These are phyloP conservation scores for Encarsia formosa DNA, from an alignment of 2,888 invertebrate genomes.

Conservation along the genomic window DNA sequence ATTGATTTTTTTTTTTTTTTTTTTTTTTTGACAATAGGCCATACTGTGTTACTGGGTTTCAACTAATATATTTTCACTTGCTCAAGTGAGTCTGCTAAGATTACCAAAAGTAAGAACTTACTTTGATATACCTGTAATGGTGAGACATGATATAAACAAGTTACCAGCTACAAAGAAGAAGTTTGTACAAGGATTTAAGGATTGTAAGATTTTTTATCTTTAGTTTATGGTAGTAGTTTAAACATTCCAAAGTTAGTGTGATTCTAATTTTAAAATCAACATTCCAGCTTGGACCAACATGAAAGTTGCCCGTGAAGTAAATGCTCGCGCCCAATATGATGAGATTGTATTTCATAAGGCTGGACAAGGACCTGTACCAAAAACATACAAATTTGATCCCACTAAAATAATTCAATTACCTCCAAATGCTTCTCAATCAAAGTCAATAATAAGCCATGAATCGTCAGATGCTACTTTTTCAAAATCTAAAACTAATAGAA, in stretches of 20 bases:
- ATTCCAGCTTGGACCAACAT: constrained; percentile 75
- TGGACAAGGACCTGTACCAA: constrained; percentile 80
- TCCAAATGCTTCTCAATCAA: neutral
- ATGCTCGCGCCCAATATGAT: constrained; percentile 72
- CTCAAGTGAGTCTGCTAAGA: constrained; percentile 74
- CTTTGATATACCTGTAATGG: constrained; percentile 67
- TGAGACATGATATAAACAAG: constrained; percentile 57
- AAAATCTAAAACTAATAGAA: neutral
- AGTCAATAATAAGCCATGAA: no score
- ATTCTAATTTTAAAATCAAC: neutral
- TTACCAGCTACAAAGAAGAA: constrained; percentile 54
- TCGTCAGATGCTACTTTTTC: neutral
- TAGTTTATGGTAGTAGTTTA: neutral
- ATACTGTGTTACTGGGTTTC: constrained; percentile 88
- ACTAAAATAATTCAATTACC: constrained; percentile 40
- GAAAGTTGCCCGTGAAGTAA: constrained; percentile 72
- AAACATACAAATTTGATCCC: constrained; percentile 85
- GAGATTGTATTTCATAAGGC: constrained; percentile 76
- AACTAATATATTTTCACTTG: constrained; percentile 78
- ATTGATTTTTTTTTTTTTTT: constrained; percentile 10
- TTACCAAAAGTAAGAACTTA: constrained; percentile 69
- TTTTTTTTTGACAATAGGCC: no score
- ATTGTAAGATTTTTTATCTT: constrained; percentile 57
- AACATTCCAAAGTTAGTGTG: neutral
- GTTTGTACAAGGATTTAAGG: constrained; percentile 74